Base-by-base conservation (phyloP, 2,888 invertebrate species). In the Drosophila anomelani region DNA sequence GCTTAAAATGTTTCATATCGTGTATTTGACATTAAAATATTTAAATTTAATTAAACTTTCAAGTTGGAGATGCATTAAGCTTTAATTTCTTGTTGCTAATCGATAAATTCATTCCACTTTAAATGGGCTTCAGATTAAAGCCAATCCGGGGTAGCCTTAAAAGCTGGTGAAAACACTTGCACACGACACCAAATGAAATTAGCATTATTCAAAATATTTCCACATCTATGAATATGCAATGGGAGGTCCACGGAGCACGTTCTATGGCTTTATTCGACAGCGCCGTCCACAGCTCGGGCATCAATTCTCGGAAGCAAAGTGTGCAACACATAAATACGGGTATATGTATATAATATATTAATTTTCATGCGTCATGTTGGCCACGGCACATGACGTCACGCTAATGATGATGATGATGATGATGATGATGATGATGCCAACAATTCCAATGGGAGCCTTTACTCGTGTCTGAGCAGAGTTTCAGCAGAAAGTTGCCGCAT, bases 361-460 rank as follows among this genome's bases (percentile, higher is more conserved):
- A 81, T 85, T 71, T 79, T 47, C 73, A 76, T 79, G 76, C 85
- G 77, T 86, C 89, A 85, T 69, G 80, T 85, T 70, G 78, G 53
- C 59, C 70, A 78, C 13, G 34, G 13, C 78, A 61, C 39, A 84
- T 81, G 79, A 81, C 60, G 81, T 75, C 83, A 75, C 54, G 34
- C 62, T 60, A 38, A 61, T 69, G 55, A 72, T 67, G 64, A 51
- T 51, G 43, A 67, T 71, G 43, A 39, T 39, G 58, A 63, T 67
- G 72, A 61, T 63, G 60, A 49, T 63, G 43, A 43, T 44, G 73
- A 60, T 66, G 66, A 44, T 68, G 67, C 66, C 75, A 63, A 61
- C 55, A 41, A 53, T 58, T 67, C 32, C 23, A 53, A 10, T 10
- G 81, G 73, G 64, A 57, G 56, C 72, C 55, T 54, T 77, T 70